Evolutionary conservation across 2,797 vertebrate genomes (phyloP), one percentile per base, ranked within the genome.

Genomic region (Enteromius paludinosus): DNA sequence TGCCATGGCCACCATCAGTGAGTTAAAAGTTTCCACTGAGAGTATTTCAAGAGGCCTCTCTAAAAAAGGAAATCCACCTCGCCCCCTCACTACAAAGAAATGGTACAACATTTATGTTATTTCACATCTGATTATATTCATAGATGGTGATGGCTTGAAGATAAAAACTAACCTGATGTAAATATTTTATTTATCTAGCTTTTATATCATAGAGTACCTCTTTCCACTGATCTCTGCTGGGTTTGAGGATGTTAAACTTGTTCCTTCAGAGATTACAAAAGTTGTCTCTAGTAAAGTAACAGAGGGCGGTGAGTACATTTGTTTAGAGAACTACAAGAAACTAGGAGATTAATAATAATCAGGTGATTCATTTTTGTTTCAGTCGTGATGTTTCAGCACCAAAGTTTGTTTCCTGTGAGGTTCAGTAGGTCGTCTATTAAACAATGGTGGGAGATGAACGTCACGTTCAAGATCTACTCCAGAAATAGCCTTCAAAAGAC

Each of bases 311-410:
- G 91, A 52, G 85, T 75, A 15, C 35, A 23, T 1, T 80, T 11
- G 10, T 30, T 61, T n/a, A 17, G 18, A 30, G 71, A 56, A 56
- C 10, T 23, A 56, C n/a, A n/a, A 56, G 10, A 56, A 56, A 73
- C 11, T 20, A 61, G 33, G 35, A 64, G 3, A 20, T 14, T 1
- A 71, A 10, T 5, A 49, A n/a, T 1, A 1, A 6, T 18, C 82
- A 65, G 88, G 5, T 82, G 14, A n/a, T 79, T 71, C n/a, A 2
- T 38, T 47, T 84, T 17, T 30, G 41, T 52, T 82, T 11, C 91
- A 99, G 98, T 80, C 85, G 96, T 99, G 85, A 96, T 89, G 79
- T 99, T 99, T 90, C 94, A 96, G 20, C 96, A 97, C 70, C 91
- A 85, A 0, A 95, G 89, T 79, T 91, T 95, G 85, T 98, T 98